Evolutionary conservation across 1,140 invertebrate species (phyloP).

Genomic region (Lordiphosa clarofinis): DNA sequence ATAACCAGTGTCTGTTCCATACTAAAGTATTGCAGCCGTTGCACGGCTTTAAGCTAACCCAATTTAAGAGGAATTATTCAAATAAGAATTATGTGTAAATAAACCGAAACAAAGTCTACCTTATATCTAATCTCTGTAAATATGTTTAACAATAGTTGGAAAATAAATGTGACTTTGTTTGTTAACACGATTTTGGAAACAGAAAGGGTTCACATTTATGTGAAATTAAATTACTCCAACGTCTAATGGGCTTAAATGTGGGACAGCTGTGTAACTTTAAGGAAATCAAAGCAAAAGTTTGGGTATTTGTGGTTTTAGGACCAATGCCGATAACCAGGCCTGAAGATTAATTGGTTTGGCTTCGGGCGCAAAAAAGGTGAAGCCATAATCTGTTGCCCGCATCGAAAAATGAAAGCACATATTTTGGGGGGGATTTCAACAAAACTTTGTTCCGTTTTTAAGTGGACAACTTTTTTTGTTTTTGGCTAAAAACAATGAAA

Average conservation of each 20-base stretch:
- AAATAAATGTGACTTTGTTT: conserved; percentile 47
- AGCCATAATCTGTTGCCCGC: conserved; percentile 30
- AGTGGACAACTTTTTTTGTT: no score
- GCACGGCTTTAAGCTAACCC: conserved; percentile 60
- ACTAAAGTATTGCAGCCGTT: conserved; percentile 64
- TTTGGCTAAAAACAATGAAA: no score
- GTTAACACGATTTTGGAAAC: no score
- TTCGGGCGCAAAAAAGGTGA: conserved; percentile 33
- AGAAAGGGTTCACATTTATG: no score
- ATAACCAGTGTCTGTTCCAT: conserved; percentile 39
- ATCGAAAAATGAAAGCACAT: conserved; percentile 33
- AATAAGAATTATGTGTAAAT: no score
- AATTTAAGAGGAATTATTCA: no score
- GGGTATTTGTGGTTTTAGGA: conserved; percentile 24
- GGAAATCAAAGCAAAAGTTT: conserved; percentile 23
- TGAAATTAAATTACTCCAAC: conserved; percentile 36
- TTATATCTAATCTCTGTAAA: conserved; percentile 40
- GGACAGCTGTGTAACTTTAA: conserved; percentile 45
- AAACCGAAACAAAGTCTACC: conserved; percentile 12
- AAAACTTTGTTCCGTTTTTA: conserved; percentile 1
- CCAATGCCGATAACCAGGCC: conserved; percentile 27
- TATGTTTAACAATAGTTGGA: conserved; percentile 34
- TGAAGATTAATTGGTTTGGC: conserved; percentile 64
- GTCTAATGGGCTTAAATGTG: conserved; percentile 8
- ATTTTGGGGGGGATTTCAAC: conserved; percentile 6